A percentile compares a stretch with the other conserved stretches of the same genome.
Evolutionary conservation across 1,140 invertebrate genomes (phyloP).

Genomic region (Saccostrea cuccullata): DNA sequence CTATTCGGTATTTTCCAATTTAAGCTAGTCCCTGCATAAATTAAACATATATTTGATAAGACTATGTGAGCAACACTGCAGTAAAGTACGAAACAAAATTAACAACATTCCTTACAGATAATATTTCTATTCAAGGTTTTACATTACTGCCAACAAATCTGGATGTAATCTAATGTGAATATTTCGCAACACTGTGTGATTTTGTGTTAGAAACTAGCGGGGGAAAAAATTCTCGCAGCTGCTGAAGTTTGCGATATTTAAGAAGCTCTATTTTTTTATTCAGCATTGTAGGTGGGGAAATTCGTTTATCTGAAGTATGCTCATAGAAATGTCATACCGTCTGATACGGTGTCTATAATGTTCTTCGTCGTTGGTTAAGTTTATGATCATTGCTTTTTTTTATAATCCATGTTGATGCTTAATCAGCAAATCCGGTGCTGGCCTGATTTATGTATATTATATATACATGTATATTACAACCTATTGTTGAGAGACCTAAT

Average conservation of each 20-base stretch:
- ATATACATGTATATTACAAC: no score
- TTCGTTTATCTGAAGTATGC: not conserved
- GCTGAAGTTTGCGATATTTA: not conserved
- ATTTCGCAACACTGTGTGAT: not conserved
- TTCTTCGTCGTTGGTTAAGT: no score
- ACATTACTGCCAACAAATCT: not conserved
- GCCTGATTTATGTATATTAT: no score
- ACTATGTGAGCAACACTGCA: no score
- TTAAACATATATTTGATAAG: no score
- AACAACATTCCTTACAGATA: not conserved
- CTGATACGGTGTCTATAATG: not conserved
- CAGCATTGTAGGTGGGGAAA: not conserved
- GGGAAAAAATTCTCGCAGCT: not conserved
- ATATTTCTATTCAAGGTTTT: slow-evolving; percentile 21
- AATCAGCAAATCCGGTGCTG: no score
- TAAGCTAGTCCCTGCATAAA: no score
- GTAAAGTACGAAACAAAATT: not conserved
- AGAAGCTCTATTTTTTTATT: not conserved
- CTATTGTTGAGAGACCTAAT: no score
- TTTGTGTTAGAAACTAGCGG: not conserved
- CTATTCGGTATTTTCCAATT: no score
- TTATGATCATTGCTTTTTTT: no score
- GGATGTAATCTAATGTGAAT: not conserved
- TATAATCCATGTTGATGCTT: no score
- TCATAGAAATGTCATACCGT: not conserved